Percentiles rank a stretch among this genome's conserved stretches.
Evolutionary conservation across 2,888 invertebrate genomes (phyloP).

Genomic region (Biston betularia): DNA sequence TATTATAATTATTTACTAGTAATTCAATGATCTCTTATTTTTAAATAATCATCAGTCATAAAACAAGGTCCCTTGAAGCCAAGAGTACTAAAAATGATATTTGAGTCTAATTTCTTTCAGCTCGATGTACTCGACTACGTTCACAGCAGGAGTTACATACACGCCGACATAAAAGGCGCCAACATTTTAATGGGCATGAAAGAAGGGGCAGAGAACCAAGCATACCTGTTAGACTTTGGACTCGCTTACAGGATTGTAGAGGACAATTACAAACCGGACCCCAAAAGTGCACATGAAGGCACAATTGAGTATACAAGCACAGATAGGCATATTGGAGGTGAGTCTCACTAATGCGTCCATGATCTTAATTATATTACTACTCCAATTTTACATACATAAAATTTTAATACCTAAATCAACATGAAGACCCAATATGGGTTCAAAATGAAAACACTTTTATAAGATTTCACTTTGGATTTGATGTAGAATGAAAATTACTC

Average conservation of each 20-base stretch:
- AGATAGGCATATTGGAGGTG: constrained; percentile 97
- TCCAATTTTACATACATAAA: too few species aligned
- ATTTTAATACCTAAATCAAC: too few species aligned
- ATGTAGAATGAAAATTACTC: too few species aligned
- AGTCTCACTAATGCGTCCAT: constrained; percentile 24
- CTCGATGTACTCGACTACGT: constrained; percentile 96
- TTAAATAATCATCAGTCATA: too few species aligned
- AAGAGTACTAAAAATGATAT: too few species aligned
- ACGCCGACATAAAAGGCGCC: constrained; percentile 98
- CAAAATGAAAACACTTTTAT: too few species aligned
- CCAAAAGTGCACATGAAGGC: constrained; percentile 97
- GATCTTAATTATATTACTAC: too few species aligned
- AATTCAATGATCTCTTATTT: too few species aligned
- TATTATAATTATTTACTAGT: too few species aligned
- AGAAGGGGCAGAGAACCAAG: constrained; percentile 88
- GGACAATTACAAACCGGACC: constrained; percentile 94
- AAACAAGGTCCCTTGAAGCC: too few species aligned
- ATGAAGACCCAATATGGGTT: too few species aligned
- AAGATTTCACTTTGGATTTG: too few species aligned
- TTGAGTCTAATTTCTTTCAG: constrained; percentile 76
- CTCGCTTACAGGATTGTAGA: constrained; percentile 90
- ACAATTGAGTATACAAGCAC: constrained; percentile 98
- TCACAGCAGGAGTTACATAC: constrained; percentile 95
- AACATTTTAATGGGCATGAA: constrained; percentile 94
- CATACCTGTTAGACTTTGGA: constrained; percentile 97